Percentiles rank a stretch among this genome's conserved stretches.
phyloP scores from a whole-genome alignment of 2,113 vertebrate species.

The Rhinolophus ferrumequinum region DNA sequence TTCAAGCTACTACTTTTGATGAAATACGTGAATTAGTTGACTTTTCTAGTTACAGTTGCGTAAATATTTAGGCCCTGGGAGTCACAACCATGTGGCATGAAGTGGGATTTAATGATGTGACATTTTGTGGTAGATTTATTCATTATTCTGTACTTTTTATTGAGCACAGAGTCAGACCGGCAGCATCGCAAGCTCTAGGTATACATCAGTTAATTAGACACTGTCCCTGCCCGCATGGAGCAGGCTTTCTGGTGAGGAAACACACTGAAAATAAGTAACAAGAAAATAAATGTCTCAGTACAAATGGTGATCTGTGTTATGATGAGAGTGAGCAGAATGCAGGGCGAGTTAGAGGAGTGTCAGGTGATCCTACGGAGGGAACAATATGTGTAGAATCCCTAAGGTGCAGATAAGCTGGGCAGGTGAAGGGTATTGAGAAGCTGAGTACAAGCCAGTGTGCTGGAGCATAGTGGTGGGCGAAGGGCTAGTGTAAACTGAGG shows the following conservation, averaged over 20 bases:
- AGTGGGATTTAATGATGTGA: neutral
- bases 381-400: neutral
- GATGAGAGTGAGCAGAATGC: neutral
- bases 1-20: neutral
- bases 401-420: neutral
- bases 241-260: neutral
- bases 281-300: neutral
- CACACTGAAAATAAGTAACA: neutral
- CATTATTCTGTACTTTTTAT: neutral
- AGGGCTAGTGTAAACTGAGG: neutral
- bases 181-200: neutral
- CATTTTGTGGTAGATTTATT: neutral
- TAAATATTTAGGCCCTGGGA: neutral
- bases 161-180: neutral
- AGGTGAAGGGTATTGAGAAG: neutral
- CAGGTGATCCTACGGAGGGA: neutral
- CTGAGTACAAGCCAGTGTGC: neutral
- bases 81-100: neutral
- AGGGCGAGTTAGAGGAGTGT: neutral
- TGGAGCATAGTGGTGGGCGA: fast-evolving
- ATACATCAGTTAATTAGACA: neutral
- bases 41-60: neutral
- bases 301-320: neutral
- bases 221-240: neutral
- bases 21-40: neutral